These are phyloP conservation scores for Lasiommata megera DNA, from an alignment of 2,888 invertebrate genomes.

Conservation along the genomic window DNA sequence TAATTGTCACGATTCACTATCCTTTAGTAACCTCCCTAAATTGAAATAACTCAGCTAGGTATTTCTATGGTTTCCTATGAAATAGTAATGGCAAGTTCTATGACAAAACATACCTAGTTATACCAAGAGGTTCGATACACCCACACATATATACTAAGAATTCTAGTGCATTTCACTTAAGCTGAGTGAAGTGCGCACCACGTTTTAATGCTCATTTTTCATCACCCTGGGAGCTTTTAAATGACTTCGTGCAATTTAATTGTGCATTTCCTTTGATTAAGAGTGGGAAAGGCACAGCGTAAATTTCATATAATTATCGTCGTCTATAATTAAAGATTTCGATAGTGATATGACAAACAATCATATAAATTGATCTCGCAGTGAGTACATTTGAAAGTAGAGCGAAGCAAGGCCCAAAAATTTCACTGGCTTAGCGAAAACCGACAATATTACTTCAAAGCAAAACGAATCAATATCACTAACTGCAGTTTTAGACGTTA, in stretches of 20 bases:
- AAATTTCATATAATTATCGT: constrained; percentile 8
- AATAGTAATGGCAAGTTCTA: not conserved
- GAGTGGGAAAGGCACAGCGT: not conserved
- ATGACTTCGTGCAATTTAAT: constrained; percentile 10
- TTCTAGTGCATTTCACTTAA: constrained; percentile 9
- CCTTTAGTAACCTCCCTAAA: not conserved
- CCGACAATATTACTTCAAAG: no score
- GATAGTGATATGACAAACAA: not conserved
- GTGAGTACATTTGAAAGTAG: constrained; percentile 20
- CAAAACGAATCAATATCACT: not conserved
- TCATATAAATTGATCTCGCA: constrained; percentile 10
- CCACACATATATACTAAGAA: not conserved
- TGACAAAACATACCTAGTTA: not conserved
- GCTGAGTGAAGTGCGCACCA: not conserved
- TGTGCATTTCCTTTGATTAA: constrained; percentile 11
- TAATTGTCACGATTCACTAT: not conserved
- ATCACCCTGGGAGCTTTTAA: constrained; percentile 7
- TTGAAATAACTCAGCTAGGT: not conserved
- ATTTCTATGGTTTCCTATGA: not conserved
- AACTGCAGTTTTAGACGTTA: not conserved
- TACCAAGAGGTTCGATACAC: not conserved
- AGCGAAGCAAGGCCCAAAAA: no score
- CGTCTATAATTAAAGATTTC: not conserved
- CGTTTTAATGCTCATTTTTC: constrained; percentile 10
- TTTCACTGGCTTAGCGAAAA: no score